Evolutionary conservation across 30 jellyfish, hydroid and myxozoan genomes (phyloP), one percentile per base, ranked within the genome.

Genomic region (Turritopsis rubra): DNA sequence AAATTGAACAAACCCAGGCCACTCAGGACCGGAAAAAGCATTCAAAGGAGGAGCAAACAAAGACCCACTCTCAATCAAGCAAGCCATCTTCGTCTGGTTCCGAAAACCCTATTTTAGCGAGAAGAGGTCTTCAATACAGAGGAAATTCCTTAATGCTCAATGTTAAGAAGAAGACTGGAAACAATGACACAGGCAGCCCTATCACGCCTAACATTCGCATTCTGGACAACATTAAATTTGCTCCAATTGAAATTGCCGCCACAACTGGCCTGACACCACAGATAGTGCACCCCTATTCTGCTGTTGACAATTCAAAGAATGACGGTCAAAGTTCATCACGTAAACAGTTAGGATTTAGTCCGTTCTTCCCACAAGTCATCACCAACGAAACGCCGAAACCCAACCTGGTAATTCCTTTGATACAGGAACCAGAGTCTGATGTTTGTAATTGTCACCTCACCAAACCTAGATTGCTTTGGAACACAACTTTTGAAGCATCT

Each of bases 401-500:
- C 16, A 31, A 75, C 29, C 16, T 17, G 20, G 21, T 28, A 26
- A 31, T 23, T 75, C 25, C 65, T 26, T 30, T 25, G 72, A 53
- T 1, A 22, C 66, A 30, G 0, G 54, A 77, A 53, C 82, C 60
- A 30, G 87, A 53, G 19, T 7, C 26, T 1, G 52, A 29, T 80
- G 26, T 65, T 31, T 80, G 87, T 20, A 80, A 65, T 21, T 80
- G 87, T 1, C 87, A 80, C 20, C 82, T 54, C 5, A 80, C 29
- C 52, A 80, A 80, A 53, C 82, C 87, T 23, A 41, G 87, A 53
- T 65, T 80, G 65, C 54, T 80, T 24, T 80, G 87, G 87, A 80
- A 80, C 82, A 80, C 87, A n/a, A 80, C 87, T 52, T 86, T 86
- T 54, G 76, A 86, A 66, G 91, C 85, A 52, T 31, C 91, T 26